These are phyloP conservation scores for Dasypus novemcinctus DNA, from an alignment of 2,113 vertebrate genomes.

Conservation along the genomic window DNA sequence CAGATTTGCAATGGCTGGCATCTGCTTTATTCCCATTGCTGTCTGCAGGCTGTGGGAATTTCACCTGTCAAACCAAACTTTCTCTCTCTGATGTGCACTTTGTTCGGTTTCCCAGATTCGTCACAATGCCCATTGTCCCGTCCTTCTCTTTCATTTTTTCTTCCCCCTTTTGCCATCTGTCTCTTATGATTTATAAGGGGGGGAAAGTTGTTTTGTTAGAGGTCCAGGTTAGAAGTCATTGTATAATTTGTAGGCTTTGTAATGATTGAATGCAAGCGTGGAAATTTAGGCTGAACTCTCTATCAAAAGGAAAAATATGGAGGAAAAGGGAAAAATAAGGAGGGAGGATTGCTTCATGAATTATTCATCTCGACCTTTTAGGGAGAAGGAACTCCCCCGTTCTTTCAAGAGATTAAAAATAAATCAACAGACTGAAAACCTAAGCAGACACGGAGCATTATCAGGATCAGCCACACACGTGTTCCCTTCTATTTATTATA, in stretches of 20 bases:
- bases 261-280: conserved; percentile 86
- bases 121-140: conserved; percentile 82
- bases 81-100: conserved; percentile 84
- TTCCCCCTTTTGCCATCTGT: conserved; percentile 83
- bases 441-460: conserved; percentile 83
- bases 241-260: conserved; percentile 91
- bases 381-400: conserved; percentile 83
- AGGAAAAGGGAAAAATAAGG: conserved; percentile 73
- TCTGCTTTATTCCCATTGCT: conserved; percentile 83
- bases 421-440: conserved; percentile 87
- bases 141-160: conserved; percentile 50
- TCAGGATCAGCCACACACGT: conserved; percentile 83
- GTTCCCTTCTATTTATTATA: conserved; percentile 90
- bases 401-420: conserved; percentile 87
- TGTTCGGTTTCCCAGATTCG: conserved; percentile 82
- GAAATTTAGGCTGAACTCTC: conserved; percentile 87
- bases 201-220: conserved; percentile 79
- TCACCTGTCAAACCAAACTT: conserved; percentile 86
- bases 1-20: conserved; percentile 72
- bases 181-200: conserved; percentile 82
- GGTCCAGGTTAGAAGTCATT: conserved; percentile 88
- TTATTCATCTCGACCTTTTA: conserved; percentile 88
- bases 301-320: conserved; percentile 82
- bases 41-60: conserved; percentile 81
- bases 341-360: conserved; percentile 83